phyloP scores from a whole-genome alignment of 2,113 vertebrate genomes.

The Callorhinus ursinus region DNA sequence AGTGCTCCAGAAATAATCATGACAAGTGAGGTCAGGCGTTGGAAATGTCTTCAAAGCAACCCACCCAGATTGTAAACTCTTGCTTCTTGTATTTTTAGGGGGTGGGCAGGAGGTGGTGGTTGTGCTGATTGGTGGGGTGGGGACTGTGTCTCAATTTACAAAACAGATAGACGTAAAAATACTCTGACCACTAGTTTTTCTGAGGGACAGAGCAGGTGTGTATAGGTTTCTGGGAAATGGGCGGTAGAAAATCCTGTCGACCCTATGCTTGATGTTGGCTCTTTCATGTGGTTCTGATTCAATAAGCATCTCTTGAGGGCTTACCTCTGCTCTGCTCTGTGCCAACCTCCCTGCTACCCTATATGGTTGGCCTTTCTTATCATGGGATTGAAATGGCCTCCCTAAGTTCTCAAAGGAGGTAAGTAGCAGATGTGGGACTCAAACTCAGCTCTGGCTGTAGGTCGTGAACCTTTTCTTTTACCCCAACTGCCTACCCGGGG shows the following conservation, averaged over 20 bases:
- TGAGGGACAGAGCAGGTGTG: rapidly evolving
- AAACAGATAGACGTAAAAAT: not conserved
- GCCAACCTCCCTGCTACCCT: not conserved
- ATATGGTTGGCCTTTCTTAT: not conserved
- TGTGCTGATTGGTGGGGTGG: rapidly evolving
- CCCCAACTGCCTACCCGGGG: not conserved
- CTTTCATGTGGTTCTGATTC: not conserved
- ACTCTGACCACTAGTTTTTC: not conserved
- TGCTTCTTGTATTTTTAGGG: not conserved
- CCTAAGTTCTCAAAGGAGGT: not conserved
- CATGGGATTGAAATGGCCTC: not conserved
- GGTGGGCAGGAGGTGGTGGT: not conserved
- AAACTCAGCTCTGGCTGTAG: not conserved
- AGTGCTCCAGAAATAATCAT: not conserved
- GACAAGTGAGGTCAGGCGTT: not conserved
- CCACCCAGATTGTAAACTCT: not conserved
- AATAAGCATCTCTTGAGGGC: not conserved
- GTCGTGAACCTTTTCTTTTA: not conserved
- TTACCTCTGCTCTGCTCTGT: not conserved
- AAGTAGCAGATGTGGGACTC: not conserved
- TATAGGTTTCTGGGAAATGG: no score
- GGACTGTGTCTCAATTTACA: not conserved
- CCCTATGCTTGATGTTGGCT: not conserved
- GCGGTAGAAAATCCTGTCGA: not conserved
- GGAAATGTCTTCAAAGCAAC: not conserved